Base-by-base conservation (phyloP, 2,797 vertebrate species). In the Hirundo rustica region DNA sequence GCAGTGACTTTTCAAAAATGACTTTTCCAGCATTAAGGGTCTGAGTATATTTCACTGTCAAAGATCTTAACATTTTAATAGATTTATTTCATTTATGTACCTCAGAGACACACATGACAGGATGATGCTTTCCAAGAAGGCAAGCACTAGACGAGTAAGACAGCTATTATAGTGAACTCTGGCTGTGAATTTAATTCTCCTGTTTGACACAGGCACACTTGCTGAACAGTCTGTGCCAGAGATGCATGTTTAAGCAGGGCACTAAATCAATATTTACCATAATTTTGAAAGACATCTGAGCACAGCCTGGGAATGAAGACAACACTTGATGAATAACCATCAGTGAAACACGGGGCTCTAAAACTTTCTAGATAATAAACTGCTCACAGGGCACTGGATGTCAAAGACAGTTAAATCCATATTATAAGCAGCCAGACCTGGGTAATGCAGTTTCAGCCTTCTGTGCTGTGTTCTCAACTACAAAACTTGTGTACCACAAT, bases 11-110 rank as follows among this genome's bases (percentile, higher is more conserved):
- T 88, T 79, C 66, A 65, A 83, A 95, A 51, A 23, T 65, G 71
- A 50, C 62, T 92, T 85, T 92, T 71, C 16, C 42, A 92, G 47
- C 38, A 67, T 55, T 64, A 83, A 75, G n/a, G 40, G 14, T 7
- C 32, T 88, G 50, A 55, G 50, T 26, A 53, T 79, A 82, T 82
- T 82, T 94, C 23, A 23, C 64, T 86, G 85, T 76, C 85, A 93
- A 79, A 88, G 74, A 79, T 50, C 77, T 88, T 81, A 86, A 81
- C 51, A 54, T 95, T 94, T 95, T 90, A 95, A 96, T 87, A 89
- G 73, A 90, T 95, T 90, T 93, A 90, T 95, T 95, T 91, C 71
- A 66, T 93, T 96, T 84, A 74, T 74, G 36, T 78, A n/a, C 87
- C 90, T 91, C 74, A 92, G 82, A 93, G 89, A 53, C 60, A 90